Conservation (phyloP, 2,797 vertebrate genomes). For the Potorous gilbertii region DNA sequence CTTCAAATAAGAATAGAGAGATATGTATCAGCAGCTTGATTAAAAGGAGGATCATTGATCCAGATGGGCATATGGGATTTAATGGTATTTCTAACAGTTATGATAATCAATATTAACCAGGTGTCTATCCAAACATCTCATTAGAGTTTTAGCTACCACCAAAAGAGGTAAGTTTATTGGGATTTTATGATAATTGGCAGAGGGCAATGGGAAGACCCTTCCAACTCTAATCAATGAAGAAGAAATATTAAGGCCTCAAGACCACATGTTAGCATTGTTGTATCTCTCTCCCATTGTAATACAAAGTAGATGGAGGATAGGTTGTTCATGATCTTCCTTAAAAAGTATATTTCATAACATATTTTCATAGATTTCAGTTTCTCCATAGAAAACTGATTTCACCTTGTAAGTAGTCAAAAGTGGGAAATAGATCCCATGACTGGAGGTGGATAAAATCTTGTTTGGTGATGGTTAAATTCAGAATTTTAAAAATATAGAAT, state of each 20-base stretch:
- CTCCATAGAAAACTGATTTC: not conserved
- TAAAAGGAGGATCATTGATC: not conserved
- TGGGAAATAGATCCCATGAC: not conserved
- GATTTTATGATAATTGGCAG: not conserved
- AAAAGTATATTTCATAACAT: too few species aligned
- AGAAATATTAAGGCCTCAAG: not conserved
- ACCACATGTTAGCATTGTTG: not conserved
- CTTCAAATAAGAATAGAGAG: not conserved
- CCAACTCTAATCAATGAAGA: not conserved
- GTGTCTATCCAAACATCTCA: not conserved
- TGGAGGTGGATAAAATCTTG: too few species aligned
- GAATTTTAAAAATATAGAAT: not conserved
- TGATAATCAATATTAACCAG: not conserved
- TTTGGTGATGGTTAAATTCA: not conserved
- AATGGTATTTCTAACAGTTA: not conserved
- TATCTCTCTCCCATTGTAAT: not conserved
- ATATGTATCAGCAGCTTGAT: not conserved
- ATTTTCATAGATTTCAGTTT: not conserved
- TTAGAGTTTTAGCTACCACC: too few species aligned
- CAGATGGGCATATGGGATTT: not conserved
- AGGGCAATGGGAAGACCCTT: not conserved
- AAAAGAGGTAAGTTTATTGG: not conserved
- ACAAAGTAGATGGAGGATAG: not conserved
- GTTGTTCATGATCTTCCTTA: not conserved
- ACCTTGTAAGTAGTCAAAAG: not conserved